These are phyloP conservation scores for Salvelinus sp. DNA, from an alignment of 2,113 vertebrate species.

Conservation along the genomic window DNA sequence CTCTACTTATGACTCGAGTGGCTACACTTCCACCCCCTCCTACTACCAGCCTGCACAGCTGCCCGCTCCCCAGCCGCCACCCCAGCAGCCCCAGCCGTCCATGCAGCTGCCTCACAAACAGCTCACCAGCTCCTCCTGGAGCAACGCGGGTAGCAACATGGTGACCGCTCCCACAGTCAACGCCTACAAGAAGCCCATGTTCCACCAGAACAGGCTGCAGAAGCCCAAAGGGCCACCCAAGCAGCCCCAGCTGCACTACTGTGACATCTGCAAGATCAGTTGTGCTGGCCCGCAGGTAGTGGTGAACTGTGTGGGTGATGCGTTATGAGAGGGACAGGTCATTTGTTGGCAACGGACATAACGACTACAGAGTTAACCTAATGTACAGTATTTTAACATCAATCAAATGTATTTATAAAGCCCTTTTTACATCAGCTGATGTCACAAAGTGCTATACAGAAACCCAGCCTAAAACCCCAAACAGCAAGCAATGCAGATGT, in stretches of 20 bases:
- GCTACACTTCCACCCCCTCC: conserved; percentile 66
- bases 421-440: no score
- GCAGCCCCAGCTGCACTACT: conserved; percentile 81
- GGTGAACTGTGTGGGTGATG: background rate
- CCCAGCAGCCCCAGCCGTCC: conserved; percentile 50
- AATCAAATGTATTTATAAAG: no score
- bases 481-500: no score
- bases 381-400: background rate
- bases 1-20: conserved; percentile 63
- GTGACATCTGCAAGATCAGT: conserved; percentile 86
- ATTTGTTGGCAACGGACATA: background rate
- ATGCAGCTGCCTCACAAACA: conserved; percentile 64
- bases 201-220: conserved; percentile 70
- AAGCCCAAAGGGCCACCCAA: conserved; percentile 75
- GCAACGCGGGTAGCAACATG: conserved; percentile 64
- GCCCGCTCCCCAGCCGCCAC: conserved; percentile 57
- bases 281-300: conserved; percentile 84
- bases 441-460: no score
- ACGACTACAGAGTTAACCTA: background rate
- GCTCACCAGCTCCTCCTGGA: conserved; percentile 71
- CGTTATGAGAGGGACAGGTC: background rate
- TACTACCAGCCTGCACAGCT: conserved; percentile 71
- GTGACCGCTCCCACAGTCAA: conserved; percentile 51
- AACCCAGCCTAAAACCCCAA: no score
- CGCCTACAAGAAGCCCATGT: conserved; percentile 68